phyloP scores from a whole-genome alignment of 2,888 invertebrate species.

The Gnatocerus cornutus region DNA sequence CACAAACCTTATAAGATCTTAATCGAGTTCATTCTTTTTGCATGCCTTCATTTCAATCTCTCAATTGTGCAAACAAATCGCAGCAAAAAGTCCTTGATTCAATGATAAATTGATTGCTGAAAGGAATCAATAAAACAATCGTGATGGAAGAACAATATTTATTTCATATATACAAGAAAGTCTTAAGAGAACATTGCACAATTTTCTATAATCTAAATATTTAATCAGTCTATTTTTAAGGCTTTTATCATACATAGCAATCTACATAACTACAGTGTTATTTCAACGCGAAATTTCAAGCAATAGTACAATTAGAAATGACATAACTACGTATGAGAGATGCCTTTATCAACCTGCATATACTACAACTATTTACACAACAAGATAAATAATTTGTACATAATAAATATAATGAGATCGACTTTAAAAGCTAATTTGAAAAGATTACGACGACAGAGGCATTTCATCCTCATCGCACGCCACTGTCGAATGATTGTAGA shows the following conservation, averaged over 20 bases:
- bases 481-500: conserved; percentile 89
- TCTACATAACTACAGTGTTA: conserved; percentile 39
- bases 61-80: conserved; percentile 43
- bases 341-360: conserved; percentile 35
- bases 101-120: conserved; percentile 13
- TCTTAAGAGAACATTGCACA: conserved; percentile 56
- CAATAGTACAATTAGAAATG: conserved; percentile 40
- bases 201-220: conserved; percentile 54
- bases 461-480: conserved; percentile 75
- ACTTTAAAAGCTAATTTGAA: conserved; percentile 10
- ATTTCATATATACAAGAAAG: conserved; percentile 43
- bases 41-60: conserved; percentile 44
- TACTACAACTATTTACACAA: conserved; percentile 49
- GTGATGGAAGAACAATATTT: conserved; percentile 50
- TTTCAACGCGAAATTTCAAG: conserved; percentile 43
- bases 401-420: conserved; percentile 52
- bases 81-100: conserved; percentile 11
- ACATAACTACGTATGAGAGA: conserved; percentile 44
- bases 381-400: conserved; percentile 50
- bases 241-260: conserved; percentile 56
- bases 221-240: conserved; percentile 59
- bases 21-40: conserved; percentile 48
- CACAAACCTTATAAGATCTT: conserved; percentile 50
- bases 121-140: conserved; percentile 18
- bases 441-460: conserved; percentile 59